Evolutionary conservation across 2,797 vertebrate species (phyloP), one percentile per base, ranked within the genome.

Genomic region (Momotus momota): DNA sequence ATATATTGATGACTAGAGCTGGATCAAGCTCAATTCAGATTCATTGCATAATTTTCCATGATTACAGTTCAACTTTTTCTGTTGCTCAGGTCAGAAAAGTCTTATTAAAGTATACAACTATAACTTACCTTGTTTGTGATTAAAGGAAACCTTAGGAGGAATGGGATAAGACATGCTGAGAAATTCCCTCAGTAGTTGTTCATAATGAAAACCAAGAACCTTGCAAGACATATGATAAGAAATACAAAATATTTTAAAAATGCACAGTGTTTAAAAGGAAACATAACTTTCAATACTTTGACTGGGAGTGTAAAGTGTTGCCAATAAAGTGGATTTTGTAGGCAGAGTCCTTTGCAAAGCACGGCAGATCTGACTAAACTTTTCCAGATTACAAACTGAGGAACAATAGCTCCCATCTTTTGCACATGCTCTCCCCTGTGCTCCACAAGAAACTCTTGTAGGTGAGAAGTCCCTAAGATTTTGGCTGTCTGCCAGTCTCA

Each of bases 321-420:
- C 54, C 45, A 66, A 6, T 11, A 54, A 29, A 18, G 15, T 66
- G 80, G 27, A 80, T 60, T 73, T 64, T 90, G 27, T 33, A 70
- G 79, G 43, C 80, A 82, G 88, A 85, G 52, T 60, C 25, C 46
- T 96, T 80, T 64, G 62, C 49, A 93, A 71, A 95, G 61, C 52
- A 82, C 65, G 69, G 41, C 2, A 4, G 38, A 91, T 90, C 25
- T 33, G 23, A 80, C 33, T 93, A 38, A 91, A 57, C 52, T 70
- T 95, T 74, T 86, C 78, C 81, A 69, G 35, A 72, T 90, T 45
- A 77, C 51, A 74, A 62, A 55, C 45, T 29, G 14, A 60, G 22
- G 46, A 84, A 89, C 29, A 46, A 35, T 33, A 81, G 66, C 29
- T 91, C 66, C 13, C 29, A 62, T 58, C 58, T 96, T 86, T 86